A percentile compares a stretch with the other conserved stretches of the same genome.
Evolutionary conservation across 2,888 invertebrate species (phyloP).

Genomic region (Polyommatus iphigenia): DNA sequence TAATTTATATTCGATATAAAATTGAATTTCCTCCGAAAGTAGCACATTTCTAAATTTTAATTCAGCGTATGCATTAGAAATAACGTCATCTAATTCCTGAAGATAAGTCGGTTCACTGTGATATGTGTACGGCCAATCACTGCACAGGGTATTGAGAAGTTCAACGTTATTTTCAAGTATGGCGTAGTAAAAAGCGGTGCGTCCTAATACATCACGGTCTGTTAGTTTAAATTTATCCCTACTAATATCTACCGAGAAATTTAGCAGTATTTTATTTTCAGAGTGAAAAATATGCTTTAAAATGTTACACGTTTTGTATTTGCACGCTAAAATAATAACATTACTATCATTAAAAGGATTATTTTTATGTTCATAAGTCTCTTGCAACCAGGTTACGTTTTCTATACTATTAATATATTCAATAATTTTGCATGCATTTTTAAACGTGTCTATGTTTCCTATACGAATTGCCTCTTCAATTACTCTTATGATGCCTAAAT

Average conservation of each 20-base stretch:
- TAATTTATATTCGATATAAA: constrained; percentile 6
- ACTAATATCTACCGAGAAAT: not conserved
- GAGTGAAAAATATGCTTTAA: not conserved
- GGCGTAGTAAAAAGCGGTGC: constrained; percentile 17
- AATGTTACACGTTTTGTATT: not conserved
- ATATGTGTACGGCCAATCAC: not conserved
- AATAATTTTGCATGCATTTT: constrained; percentile 22
- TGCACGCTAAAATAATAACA: not conserved
- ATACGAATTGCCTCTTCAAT: not conserved
- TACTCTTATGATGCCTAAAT: not conserved
- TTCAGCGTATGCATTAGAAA: constrained; percentile 17
- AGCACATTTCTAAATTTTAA: constrained; percentile 10
- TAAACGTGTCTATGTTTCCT: not conserved
- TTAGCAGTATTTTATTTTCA: constrained; percentile 1
- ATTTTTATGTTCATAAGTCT: not conserved
- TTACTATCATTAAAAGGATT: constrained; percentile 10
- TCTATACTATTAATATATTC: constrained; percentile 11
- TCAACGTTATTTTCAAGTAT: constrained; percentile 9
- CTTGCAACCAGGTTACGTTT: not conserved
- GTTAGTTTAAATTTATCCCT: not conserved
- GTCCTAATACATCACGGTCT: not conserved
- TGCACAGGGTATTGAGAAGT: constrained; percentile 3
- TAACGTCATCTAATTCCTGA: constrained; percentile 8
- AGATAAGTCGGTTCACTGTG: not conserved
- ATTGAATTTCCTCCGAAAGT: constrained; percentile 5